Conservation (phyloP, 2,797 vertebrate species). For the Poecilia wingei region DNA sequence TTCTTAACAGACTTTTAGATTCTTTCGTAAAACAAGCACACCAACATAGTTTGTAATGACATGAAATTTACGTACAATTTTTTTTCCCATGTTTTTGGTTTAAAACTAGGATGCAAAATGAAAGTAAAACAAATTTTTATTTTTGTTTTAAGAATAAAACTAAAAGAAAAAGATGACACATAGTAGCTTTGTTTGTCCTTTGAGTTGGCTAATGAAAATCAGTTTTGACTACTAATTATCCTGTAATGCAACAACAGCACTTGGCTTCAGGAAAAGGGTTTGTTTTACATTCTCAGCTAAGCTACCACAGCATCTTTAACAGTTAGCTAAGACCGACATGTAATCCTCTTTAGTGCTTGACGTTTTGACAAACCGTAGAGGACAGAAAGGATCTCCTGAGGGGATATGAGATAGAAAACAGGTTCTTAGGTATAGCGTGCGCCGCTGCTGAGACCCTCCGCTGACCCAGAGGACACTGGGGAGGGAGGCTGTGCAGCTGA, state of each 20-base stretch:
- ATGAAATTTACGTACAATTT: not conserved
- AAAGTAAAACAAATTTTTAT: not conserved
- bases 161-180: not conserved
- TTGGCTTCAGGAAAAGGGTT: not conserved
- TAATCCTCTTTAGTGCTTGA: not conserved
- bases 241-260: too few species aligned
- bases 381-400: slow-evolving; percentile 2
- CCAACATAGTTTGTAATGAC: not conserved
- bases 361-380: slow-evolving; percentile 6
- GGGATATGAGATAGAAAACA: slow-evolving; percentile 9
- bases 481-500: slow-evolving; percentile 18
- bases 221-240: not conserved
- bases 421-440: not conserved
- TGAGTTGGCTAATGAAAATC: not conserved
- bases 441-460: slow-evolving; percentile 6
- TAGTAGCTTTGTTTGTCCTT: not conserved
- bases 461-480: slow-evolving; percentile 26
- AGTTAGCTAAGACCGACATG: not conserved
- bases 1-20: not conserved
- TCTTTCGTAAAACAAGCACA: not conserved
- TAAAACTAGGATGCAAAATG: not conserved
- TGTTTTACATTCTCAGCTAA: not conserved
- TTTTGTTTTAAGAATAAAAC: not conserved
- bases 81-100: not conserved
- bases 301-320: not conserved